Base-by-base conservation (phyloP, 1,140 invertebrate species). In the Drosophila arawakana region DNA sequence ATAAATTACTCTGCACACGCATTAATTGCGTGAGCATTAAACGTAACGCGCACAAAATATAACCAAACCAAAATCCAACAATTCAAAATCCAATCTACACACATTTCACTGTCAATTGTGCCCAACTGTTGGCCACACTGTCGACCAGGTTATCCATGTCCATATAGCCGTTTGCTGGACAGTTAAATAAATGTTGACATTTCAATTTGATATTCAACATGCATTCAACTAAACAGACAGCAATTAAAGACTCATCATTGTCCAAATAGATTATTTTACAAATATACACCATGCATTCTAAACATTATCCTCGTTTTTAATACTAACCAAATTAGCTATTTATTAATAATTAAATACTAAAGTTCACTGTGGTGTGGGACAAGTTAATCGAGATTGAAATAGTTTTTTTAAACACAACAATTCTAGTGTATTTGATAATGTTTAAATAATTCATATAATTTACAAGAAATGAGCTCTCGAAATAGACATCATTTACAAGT, bases 151-250 rank as follows among this genome's bases (percentile, higher is more conserved):
- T 57, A 57, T 58, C 25, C 25, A 30, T 30, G 25, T 46, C 47
- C 34, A 44, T 57, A 46, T 72, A 30, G 6, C 25, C 25, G 25
- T 30, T 30, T 30, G 55, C 55, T 60, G 49, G 65, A 49, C 73
- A 72, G 54, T 44, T 72, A 76, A 76, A 55, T 58, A 76, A 76
- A 76, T 76, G 73, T 76, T 76, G 73, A 76, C 73, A 76, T 66
- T 72, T 59, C 60, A 76, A 76, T 76, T 60, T 46, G 54, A 72
- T 71, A 76, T 60, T 58, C 52, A 71, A 39, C 66, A 57, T 25
- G 44, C 37, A 18, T 52, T 70, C 35, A 58, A 57, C 52, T 65
- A 57, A 66, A 59, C 60, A 35, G 15, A 70, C 58, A 50, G 50
- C 58, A 63, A 74, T 71, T 62, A 63, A 63, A 46, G 50, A 37